Base-by-base conservation (phyloP, 1,140 invertebrate genomes). In the Saccostrea glomerata region DNA sequence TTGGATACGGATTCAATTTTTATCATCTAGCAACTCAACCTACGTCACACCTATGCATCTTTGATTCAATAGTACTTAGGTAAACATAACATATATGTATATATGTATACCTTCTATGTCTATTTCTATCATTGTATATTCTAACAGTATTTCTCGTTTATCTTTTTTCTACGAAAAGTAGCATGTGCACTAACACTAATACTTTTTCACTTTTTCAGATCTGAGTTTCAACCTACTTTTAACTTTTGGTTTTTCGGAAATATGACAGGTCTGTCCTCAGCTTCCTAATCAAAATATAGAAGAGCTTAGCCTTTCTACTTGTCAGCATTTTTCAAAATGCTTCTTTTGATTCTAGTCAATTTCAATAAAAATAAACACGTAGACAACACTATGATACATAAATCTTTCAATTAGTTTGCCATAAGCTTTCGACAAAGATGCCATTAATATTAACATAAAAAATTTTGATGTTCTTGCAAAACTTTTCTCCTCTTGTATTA, bases 21-120 rank as follows among this genome's bases (percentile, higher is more conserved):
- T 99, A 99, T 95, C 98, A 99, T 93, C 97, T 99, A 0, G 98
- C 98, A 2, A 99, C 98, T 0, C 99, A 99, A 94, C 98, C 98
- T 0, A 96, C 99, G 0, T 98, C 98, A 92, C 96, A 99, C 13
- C 96, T 97, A 36, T 99, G 99, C 95, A 96, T 99, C 2, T 99
- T 99, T 0, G 97, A 98, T 89, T 98, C 99, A 95, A 97, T 99
- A 84, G 92, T 93, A 58, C 92, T 95, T 85, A 89, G 93, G 90
- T 92, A 91, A 66, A 88, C 56, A 25, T 12, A 77, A 83, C 54
- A 30, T 36, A n/a, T n/a, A n/a, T n/a, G n/a, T n/a, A n/a, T n/a
- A n/a, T n/a, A 15, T 55, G 17, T 58, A 17, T n/a, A 54, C 40
- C 6, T 84, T 47, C 12, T 23, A n/a, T 5, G 7, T n/a, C 20